Evolutionary conservation across 1,140 invertebrate genomes (phyloP).

Genomic region (Halotydeus destructor): DNA sequence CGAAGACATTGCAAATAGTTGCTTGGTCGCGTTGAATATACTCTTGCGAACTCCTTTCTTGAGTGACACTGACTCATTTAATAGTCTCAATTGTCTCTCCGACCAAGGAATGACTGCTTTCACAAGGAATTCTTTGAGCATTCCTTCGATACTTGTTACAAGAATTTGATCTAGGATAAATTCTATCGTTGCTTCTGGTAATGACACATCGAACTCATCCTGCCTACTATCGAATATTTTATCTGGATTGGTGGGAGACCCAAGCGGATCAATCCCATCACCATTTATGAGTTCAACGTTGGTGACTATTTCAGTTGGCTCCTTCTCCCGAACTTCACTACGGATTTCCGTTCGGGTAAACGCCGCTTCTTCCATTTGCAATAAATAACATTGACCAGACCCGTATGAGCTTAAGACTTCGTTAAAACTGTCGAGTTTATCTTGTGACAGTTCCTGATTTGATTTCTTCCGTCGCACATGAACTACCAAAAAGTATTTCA

Average conservation of each 20-base stretch:
- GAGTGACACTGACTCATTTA: conserved; percentile 9
- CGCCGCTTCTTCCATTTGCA: no score
- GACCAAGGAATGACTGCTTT: conserved; percentile 13
- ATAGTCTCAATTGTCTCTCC: conserved; percentile 11
- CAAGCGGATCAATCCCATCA: no score
- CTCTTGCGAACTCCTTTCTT: conserved; percentile 12
- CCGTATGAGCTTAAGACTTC: no score
- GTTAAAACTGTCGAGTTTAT: no score
- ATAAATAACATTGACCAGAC: no score
- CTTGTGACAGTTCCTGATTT: no score
- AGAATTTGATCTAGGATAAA: no score
- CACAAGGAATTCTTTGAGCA: conserved; percentile 9
- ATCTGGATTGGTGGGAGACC: not conserved
- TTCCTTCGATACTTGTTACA: not conserved
- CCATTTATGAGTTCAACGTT: not conserved
- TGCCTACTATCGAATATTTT: not conserved
- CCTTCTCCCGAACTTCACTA: not conserved
- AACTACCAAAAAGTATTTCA: conserved; percentile 7
- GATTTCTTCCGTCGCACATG: no score
- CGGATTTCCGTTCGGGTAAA: not conserved
- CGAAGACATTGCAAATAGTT: conserved; percentile 10
- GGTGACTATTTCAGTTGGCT: not conserved
- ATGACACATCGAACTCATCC: not conserved
- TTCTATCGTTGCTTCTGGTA: not conserved
- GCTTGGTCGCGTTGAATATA: conserved; percentile 14